Evolutionary conservation across 2,113 vertebrate genomes (phyloP).

Genomic region (Caranx ignobilis): DNA sequence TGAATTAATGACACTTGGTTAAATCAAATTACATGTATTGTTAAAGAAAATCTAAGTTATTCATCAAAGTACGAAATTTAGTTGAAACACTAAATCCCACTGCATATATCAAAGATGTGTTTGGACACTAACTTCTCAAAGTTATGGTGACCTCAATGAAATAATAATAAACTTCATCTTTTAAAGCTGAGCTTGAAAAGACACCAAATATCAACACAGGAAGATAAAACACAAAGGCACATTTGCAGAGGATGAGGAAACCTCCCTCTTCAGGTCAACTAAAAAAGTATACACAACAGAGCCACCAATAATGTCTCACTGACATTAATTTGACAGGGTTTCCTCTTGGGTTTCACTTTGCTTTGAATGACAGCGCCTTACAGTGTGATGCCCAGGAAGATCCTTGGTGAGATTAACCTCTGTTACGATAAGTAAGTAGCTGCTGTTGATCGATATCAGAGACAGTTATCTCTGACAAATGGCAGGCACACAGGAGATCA

Average conservation of each 20-base stretch:
- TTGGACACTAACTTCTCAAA: neutral
- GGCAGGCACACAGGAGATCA: neutral
- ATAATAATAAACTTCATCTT: too few species aligned
- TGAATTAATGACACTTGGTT: neutral
- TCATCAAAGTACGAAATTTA: too few species aligned
- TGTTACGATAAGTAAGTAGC: conserved; percentile 37
- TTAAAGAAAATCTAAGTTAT: neutral
- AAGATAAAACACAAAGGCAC: too few species aligned
- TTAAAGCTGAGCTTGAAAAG: too few species aligned
- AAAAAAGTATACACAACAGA: neutral
- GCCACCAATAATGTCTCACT: neutral
- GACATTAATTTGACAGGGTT: neutral
- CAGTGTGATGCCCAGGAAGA: conserved; percentile 28
- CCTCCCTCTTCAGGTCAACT: neutral
- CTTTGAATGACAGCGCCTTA: conserved; percentile 20
- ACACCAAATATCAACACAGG: too few species aligned
- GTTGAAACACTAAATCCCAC: neutral
- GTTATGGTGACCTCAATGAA: neutral
- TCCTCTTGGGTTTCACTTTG: conserved; percentile 1
- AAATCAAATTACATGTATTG: neutral
- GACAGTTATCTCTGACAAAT: conserved; percentile 24
- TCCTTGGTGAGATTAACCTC: conserved; percentile 30
- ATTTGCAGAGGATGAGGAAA: neutral
- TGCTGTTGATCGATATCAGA: conserved; percentile 40
- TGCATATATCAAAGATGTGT: neutral